phyloP scores from a whole-genome alignment of 2,113 vertebrate genomes.

The Solea solea region DNA sequence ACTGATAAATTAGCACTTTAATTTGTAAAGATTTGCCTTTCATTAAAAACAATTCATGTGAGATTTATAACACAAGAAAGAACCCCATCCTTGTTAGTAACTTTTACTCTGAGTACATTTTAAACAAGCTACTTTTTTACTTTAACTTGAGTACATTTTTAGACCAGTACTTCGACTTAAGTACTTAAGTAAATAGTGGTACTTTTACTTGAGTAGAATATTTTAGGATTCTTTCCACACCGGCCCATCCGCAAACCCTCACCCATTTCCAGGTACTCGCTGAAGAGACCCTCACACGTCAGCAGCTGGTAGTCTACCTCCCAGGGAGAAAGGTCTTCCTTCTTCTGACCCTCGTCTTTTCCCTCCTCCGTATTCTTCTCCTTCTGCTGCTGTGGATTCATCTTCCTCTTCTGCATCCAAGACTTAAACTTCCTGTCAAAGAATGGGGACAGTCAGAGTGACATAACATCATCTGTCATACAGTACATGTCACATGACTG shows the following conservation, averaged over 20 bases:
- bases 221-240: too few species aligned
- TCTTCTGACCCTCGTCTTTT: not conserved
- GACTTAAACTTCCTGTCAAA: constrained; percentile 75
- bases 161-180: too few species aligned
- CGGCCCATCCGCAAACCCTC: constrained; percentile 11
- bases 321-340: constrained; percentile 60
- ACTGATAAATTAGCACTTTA: too few species aligned
- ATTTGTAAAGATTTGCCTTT: too few species aligned
- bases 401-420: constrained; percentile 76
- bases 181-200: too few species aligned
- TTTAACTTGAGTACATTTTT: too few species aligned
- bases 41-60: too few species aligned
- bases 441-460: not conserved
- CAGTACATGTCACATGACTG: not conserved
- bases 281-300: constrained; percentile 78
- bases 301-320: constrained; percentile 78
- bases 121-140: too few species aligned
- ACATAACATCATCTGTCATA: not conserved
- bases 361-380: not conserved
- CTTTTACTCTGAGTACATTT: too few species aligned
- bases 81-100: too few species aligned
- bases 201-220: too few species aligned
- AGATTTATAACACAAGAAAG: too few species aligned
- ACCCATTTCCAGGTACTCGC: constrained; percentile 84
- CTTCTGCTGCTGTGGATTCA: not conserved